phyloP scores from a whole-genome alignment of 2,113 vertebrate species.

The Cheirogaleus medius region DNA sequence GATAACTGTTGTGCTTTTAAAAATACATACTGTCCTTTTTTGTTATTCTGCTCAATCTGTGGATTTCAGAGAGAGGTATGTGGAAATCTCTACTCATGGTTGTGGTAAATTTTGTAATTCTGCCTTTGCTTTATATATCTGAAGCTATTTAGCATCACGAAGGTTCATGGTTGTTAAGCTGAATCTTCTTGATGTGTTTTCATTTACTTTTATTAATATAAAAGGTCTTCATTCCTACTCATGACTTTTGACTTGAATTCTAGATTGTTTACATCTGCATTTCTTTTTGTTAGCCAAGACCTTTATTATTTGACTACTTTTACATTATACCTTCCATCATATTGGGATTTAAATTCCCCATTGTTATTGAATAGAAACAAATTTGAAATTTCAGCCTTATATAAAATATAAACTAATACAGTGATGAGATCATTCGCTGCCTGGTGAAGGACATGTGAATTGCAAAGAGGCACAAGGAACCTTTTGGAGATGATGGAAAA shows the following conservation, averaged over 20 bases:
- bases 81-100: background rate
- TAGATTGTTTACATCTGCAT: background rate
- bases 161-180: background rate
- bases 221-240: background rate
- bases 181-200: background rate
- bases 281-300: background rate
- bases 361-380: background rate
- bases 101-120: background rate
- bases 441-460: background rate
- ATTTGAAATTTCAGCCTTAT: background rate
- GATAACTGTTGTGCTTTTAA: background rate
- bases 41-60: background rate
- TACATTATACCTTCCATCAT: background rate
- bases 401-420: conserved; percentile 11
- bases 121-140: background rate
- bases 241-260: background rate
- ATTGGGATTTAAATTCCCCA: background rate
- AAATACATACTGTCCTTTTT: background rate
- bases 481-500: background rate
- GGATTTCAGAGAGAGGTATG: background rate
- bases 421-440: background rate
- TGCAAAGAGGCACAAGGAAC: background rate
- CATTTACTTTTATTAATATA: background rate
- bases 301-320: background rate
- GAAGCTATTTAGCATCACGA: background rate